phyloP scores from a whole-genome alignment of 2,113 vertebrate genomes.

The Channa maculata region DNA sequence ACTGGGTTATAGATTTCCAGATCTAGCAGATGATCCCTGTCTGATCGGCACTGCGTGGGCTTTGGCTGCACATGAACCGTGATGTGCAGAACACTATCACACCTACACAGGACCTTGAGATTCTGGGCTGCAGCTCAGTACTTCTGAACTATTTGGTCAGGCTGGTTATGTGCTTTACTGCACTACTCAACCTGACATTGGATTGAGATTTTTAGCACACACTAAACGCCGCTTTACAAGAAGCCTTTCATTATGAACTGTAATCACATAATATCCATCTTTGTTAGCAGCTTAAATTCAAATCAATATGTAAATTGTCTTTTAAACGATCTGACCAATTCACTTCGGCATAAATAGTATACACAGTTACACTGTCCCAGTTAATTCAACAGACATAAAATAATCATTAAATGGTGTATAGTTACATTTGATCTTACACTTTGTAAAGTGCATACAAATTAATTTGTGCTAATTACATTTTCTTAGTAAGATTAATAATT shows the following conservation, averaged over 20 bases:
- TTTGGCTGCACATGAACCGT: slow-evolving; percentile 59
- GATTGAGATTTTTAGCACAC: slow-evolving; percentile 15
- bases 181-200: slow-evolving; percentile 36
- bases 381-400: slow-evolving; percentile 40
- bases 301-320: slow-evolving; percentile 43
- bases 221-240: slow-evolving; percentile 34
- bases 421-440: slow-evolving; percentile 24
- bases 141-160: slow-evolving; percentile 41
- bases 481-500: slow-evolving; percentile 18
- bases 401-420: slow-evolving; percentile 49
- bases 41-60: slow-evolving; percentile 65
- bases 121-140: slow-evolving; percentile 49
- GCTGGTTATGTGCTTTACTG: slow-evolving; percentile 49
- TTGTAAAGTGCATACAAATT: slow-evolving; percentile 33
- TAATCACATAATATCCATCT: slow-evolving; percentile 44
- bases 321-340: slow-evolving; percentile 59
- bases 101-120: slow-evolving; percentile 71
- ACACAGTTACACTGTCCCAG: slow-evolving; percentile 25
- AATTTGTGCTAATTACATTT: slow-evolving; percentile 39
- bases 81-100: slow-evolving; percentile 55
- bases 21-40: slow-evolving; percentile 63
- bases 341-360: slow-evolving; percentile 29
- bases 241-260: slow-evolving; percentile 43
- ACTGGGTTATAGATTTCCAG: slow-evolving; percentile 52
- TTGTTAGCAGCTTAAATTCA: slow-evolving; percentile 27